Evolutionary conservation across 2,797 vertebrate genomes (phyloP).

Genomic region (Sebastiscus albofasciatus): DNA sequence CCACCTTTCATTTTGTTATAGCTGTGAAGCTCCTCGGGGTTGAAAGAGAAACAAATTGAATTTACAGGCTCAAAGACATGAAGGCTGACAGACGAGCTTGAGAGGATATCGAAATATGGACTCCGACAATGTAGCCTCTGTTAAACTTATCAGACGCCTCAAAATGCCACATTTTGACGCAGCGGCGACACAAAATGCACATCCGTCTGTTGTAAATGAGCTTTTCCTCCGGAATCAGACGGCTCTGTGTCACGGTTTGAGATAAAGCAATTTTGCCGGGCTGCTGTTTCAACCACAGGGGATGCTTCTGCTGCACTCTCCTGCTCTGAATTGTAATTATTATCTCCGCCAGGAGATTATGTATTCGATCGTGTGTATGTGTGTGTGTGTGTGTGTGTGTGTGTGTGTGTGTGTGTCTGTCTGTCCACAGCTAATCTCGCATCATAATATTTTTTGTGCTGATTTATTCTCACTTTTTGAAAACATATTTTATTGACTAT

Average conservation of each 20-base stretch:
- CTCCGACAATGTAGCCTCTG: conserved; percentile 60
- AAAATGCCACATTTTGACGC: conserved; percentile 46
- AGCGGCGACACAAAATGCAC: conserved; percentile 33
- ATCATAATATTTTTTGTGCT: neutral
- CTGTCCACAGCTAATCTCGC: neutral
- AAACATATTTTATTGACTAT: neutral
- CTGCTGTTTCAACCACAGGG: conserved; percentile 65
- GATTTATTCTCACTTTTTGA: neutral
- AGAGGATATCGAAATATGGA: conserved; percentile 62
- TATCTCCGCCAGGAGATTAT: neutral
- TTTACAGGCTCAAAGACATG: conserved; percentile 68
- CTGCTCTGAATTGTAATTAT: conserved; percentile 70
- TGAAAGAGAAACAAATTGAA: conserved; percentile 77
- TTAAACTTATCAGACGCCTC: conserved; percentile 55
- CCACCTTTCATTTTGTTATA: conserved; percentile 68
- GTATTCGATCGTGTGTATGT: neutral
- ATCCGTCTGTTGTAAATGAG: conserved; percentile 58
- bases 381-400: neutral
- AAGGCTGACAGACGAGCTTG: conserved; percentile 57
- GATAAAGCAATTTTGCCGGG: conserved; percentile 73
- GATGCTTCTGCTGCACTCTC: conserved; percentile 61
- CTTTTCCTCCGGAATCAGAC: conserved; percentile 36
- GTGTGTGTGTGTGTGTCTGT: neutral
- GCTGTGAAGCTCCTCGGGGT: conserved; percentile 50
- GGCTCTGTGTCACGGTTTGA: conserved; percentile 55